Conservation (phyloP, 2,888 invertebrate species). For the Drosophila subsilvestris region DNA sequence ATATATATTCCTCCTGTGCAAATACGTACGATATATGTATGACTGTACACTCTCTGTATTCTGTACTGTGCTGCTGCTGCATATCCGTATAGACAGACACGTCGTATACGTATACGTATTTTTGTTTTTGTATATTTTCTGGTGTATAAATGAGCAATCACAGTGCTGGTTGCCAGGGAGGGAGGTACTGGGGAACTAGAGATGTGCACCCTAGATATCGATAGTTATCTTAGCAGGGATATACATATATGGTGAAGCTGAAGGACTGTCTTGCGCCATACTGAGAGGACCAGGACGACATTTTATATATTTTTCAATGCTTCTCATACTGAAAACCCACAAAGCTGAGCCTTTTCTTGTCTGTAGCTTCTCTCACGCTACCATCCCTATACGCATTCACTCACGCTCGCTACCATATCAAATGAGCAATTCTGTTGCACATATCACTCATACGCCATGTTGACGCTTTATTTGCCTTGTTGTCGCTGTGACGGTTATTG, state of each 20-base stretch:
- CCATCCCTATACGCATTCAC: conserved; percentile 3
- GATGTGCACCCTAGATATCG: background rate
- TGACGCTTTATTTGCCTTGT: conserved; percentile 53
- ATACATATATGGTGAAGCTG: no score
- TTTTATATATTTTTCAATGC: no score
- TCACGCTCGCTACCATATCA: conserved; percentile 60
- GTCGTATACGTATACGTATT: conserved; percentile 6
- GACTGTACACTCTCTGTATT: conserved; percentile 4
- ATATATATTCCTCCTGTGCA: conserved; percentile 32
- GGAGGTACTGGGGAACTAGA: conserved; percentile 1
- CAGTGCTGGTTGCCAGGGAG: conserved; percentile 44
- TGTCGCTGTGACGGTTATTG: conserved; percentile 55
- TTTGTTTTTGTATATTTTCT: conserved; percentile 29
- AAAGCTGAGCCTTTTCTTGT: background rate
- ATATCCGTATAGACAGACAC: conserved; percentile 19
- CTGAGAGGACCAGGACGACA: no score
- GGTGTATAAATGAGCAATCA: conserved; percentile 57
- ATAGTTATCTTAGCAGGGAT: no score
- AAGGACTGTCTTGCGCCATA: no score
- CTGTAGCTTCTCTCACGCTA: background rate
- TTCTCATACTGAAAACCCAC: no score
- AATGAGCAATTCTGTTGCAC: conserved; percentile 25
- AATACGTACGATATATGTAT: conserved; percentile 7
- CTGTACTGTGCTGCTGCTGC: background rate
- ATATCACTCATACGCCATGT: conserved; percentile 71